These are phyloP conservation scores for Andricus quercusramuli DNA, from an alignment of 2,888 invertebrate species.

Conservation along the genomic window DNA sequence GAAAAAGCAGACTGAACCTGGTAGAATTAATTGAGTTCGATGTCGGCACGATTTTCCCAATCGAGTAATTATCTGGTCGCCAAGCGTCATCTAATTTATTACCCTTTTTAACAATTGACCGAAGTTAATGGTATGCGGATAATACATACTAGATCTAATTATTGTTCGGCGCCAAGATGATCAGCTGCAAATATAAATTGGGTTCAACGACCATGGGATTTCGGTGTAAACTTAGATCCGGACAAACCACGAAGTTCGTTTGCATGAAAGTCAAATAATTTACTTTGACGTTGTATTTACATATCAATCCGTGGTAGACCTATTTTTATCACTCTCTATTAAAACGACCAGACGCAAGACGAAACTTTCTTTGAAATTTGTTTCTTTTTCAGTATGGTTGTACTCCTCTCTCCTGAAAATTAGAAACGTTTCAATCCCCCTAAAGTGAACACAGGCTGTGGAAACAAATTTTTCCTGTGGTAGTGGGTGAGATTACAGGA, in stretches of 20 bases:
- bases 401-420: too few relatives aligned
- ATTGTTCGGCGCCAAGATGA: constrained; percentile 44
- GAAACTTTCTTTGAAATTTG: background rate
- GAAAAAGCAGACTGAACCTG: background rate
- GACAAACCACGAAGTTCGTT: constrained; percentile 10
- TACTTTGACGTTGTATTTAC: constrained; percentile 33
- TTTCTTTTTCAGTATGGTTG: too few relatives aligned
- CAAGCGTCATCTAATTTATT: background rate
- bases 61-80: background rate
- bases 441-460: background rate
- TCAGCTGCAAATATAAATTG: constrained; percentile 44
- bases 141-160: constrained; percentile 40
- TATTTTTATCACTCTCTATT: constrained; percentile 6
- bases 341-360: background rate
- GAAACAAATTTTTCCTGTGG: background rate
- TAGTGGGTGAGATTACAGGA: too few relatives aligned
- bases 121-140: constrained; percentile 40
- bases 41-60: background rate
- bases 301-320: constrained; percentile 25
- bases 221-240: constrained; percentile 40
- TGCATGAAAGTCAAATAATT: constrained; percentile 31
- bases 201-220: constrained; percentile 42
- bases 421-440: too few relatives aligned
- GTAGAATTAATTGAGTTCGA: background rate
- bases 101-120: background rate